Conservation (phyloP, 2,113 vertebrate species). For the Sturnus vulgaris region DNA sequence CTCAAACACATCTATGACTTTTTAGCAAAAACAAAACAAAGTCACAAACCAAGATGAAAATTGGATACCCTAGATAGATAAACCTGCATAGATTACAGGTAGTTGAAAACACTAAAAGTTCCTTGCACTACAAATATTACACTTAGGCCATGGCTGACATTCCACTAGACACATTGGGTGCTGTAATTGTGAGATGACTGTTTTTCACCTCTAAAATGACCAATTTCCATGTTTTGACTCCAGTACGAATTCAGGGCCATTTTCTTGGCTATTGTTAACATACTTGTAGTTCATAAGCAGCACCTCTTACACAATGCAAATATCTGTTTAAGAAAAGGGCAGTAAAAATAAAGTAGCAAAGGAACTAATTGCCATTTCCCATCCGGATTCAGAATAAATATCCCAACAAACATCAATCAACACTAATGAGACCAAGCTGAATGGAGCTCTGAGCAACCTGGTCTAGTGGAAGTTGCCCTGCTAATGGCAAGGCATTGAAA, state of each 20-base stretch:
- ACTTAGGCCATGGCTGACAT: neutral
- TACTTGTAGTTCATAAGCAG: neutral
- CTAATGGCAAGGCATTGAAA: neutral
- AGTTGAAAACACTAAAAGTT: neutral
- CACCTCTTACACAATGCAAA: neutral
- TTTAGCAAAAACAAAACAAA: neutral
- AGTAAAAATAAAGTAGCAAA: neutral
- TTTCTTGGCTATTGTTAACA: neutral
- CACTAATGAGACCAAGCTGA: neutral
- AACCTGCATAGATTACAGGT: neutral
- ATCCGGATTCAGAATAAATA: neutral
- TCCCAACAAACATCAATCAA: neutral
- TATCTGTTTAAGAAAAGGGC: neutral
- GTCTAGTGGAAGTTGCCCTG: neutral
- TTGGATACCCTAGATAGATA: neutral
- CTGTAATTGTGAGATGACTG: neutral
- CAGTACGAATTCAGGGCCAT: neutral
- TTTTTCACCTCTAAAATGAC: neutral
- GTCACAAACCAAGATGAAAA: neutral
- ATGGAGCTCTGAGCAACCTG: neutral
- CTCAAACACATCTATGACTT: neutral
- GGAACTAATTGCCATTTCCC: neutral
- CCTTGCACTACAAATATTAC: neutral
- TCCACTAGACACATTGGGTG: neutral
- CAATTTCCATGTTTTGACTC: neutral